These are phyloP conservation scores for Percopsis omiscomaycus DNA, from an alignment of 2,797 vertebrate genomes.

Conservation along the genomic window DNA sequence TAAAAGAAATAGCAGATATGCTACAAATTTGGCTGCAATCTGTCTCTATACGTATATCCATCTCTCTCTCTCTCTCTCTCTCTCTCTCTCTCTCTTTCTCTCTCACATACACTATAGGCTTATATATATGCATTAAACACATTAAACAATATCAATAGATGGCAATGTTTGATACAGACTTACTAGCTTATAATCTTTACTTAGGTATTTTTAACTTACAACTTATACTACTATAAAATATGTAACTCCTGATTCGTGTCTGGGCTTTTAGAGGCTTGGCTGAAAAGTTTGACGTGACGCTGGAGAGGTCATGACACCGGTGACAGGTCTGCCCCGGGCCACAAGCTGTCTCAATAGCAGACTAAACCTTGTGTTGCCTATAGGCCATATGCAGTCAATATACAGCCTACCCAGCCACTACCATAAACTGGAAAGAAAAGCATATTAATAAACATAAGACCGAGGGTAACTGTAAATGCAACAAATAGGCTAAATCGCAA, in stretches of 20 bases:
- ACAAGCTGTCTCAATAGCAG: slow-evolving; percentile 75
- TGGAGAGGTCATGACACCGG: slow-evolving; percentile 78
- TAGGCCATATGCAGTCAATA: slow-evolving; percentile 1
- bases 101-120: no score
- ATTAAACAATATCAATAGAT: no score
- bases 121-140: slow-evolving; percentile 51
- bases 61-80: slow-evolving; percentile 3
- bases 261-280: slow-evolving; percentile 13
- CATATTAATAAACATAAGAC: neutral
- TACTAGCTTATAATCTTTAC: no score
- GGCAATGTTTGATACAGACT: slow-evolving; percentile 42
- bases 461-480: neutral
- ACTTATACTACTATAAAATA: slow-evolving; percentile 5
- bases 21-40: no score
- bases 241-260: slow-evolving; percentile 6
- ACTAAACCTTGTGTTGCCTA: slow-evolving; percentile 55
- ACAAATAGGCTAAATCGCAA: neutral
- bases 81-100: slow-evolving; percentile 10
- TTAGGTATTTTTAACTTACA: no score
- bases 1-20: no score
- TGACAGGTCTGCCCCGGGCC: slow-evolving; percentile 75
- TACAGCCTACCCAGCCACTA: slow-evolving; percentile 10
- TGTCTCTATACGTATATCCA: no score
- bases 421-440: slow-evolving; percentile 10
- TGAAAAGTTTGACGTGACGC: slow-evolving; percentile 74